These are phyloP conservation scores for Burhinus bistriatus DNA, from an alignment of 2,113 vertebrate genomes.

Conservation along the genomic window DNA sequence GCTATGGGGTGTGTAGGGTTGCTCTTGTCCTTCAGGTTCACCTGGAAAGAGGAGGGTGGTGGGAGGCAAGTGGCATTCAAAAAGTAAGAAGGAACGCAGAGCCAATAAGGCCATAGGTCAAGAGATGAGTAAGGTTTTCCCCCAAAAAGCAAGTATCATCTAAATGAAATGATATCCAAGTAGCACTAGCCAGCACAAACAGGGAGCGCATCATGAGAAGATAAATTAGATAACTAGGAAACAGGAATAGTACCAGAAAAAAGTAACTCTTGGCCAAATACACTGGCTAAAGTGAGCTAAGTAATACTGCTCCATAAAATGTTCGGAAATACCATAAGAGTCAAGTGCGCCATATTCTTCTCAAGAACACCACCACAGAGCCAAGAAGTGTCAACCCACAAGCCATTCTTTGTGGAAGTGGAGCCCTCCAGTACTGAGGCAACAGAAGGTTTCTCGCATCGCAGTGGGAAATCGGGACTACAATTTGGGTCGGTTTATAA, in stretches of 20 bases:
- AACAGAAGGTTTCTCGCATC: background rate
- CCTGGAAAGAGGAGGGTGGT: background rate
- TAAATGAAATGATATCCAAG: background rate
- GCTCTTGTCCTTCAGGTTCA: background rate
- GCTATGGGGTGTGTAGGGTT: accelerated
- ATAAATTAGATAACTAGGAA: background rate
- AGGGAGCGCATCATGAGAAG: background rate
- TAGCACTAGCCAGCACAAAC: background rate
- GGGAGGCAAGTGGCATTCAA: background rate
- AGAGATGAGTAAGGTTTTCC: background rate
- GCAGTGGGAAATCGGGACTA: background rate
- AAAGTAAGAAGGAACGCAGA: background rate
- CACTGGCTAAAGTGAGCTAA: background rate
- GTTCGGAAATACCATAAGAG: background rate
- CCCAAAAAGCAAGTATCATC: background rate
- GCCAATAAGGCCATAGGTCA: background rate
- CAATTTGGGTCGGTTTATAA: background rate
- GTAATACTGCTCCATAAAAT: background rate
- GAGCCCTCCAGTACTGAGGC: background rate
- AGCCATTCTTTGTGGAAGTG: background rate
- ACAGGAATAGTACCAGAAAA: background rate
- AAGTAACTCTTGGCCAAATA: background rate
- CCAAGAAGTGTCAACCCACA: background rate
- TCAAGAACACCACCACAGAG: background rate
- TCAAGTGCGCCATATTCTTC: background rate